Percentiles rank a stretch among this genome's conserved stretches.
Evolutionary conservation across 2,888 invertebrate species (phyloP).

Genomic region (Spodoptera exigua): DNA sequence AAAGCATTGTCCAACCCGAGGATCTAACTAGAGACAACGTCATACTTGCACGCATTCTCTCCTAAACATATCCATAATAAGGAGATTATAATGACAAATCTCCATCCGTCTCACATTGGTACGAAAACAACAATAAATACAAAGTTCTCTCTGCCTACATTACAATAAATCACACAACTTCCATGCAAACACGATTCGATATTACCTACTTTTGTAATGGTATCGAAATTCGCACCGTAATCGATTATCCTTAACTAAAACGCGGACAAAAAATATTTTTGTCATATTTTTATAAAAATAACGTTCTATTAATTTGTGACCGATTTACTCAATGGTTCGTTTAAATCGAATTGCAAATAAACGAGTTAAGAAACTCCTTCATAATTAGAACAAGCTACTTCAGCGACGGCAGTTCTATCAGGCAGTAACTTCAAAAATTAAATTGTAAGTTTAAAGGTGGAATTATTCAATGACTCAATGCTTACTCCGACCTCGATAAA

Average conservation of each 20-base stretch:
- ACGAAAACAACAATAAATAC: background rate
- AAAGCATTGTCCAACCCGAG: too few species aligned
- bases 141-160: constrained; percentile 12
- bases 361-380: constrained; percentile 29
- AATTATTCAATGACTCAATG: constrained; percentile 41
- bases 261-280: constrained; percentile 19
- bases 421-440: constrained; percentile 31
- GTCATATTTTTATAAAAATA: constrained; percentile 29
- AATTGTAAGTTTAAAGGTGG: constrained; percentile 29
- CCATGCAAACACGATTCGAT: constrained; percentile 44
- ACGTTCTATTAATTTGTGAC: constrained; percentile 35
- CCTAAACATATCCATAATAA: background rate
- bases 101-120: background rate
- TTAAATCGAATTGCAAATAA: constrained; percentile 39
- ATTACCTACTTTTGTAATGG: constrained; percentile 51
- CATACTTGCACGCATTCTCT: too few species aligned
- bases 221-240: constrained; percentile 31
- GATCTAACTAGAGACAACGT: too few species aligned
- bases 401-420: constrained; percentile 11
- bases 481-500: constrained; percentile 49
- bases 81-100: too few species aligned
- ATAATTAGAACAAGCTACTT: constrained; percentile 15
- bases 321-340: constrained; percentile 35
- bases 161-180: constrained; percentile 55
- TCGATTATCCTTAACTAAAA: constrained; percentile 1